Evolutionary conservation across 1,140 invertebrate species (phyloP).

Genomic region (Lutraria rhynchaena): DNA sequence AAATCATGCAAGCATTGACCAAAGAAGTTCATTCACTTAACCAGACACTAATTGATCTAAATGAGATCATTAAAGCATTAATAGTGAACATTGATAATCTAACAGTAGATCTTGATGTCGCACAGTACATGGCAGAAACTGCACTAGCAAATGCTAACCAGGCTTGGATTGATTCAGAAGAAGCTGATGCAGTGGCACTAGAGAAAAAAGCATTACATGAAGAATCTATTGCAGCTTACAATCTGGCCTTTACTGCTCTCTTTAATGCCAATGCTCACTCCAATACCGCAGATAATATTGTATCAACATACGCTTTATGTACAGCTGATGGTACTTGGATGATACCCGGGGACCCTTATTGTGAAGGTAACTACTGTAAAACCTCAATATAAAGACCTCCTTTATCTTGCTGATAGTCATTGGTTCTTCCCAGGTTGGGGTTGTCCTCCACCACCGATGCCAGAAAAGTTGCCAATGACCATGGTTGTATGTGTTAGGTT

Average conservation of each 20-base stretch:
- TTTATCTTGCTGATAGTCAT: too few relatives aligned
- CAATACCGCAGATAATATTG: background rate
- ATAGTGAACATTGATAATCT: background rate
- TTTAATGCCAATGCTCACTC: background rate
- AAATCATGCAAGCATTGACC: background rate
- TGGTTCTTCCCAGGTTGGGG: too few relatives aligned
- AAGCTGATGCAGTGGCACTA: background rate
- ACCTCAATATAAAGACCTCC: too few relatives aligned
- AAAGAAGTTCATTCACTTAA: background rate
- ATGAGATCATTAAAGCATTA: background rate
- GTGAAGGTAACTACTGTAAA: too few relatives aligned
- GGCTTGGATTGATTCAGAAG: background rate
- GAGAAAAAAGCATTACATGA: conserved; percentile 1
- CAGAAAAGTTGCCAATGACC: too few relatives aligned
- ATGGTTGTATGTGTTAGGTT: too few relatives aligned
- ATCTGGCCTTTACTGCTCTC: background rate
- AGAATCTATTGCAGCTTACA: background rate
- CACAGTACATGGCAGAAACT: background rate
- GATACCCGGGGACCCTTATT: conserved; percentile 13
- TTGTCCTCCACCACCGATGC: too few relatives aligned
- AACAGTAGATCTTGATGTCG: background rate
- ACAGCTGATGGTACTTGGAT: background rate
- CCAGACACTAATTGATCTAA: background rate
- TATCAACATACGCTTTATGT: conserved; percentile 10
- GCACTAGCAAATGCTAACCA: background rate